These are phyloP conservation scores for Hydroisotoma schaefferi DNA, from an alignment of 2,888 invertebrate species.

Conservation along the genomic window DNA sequence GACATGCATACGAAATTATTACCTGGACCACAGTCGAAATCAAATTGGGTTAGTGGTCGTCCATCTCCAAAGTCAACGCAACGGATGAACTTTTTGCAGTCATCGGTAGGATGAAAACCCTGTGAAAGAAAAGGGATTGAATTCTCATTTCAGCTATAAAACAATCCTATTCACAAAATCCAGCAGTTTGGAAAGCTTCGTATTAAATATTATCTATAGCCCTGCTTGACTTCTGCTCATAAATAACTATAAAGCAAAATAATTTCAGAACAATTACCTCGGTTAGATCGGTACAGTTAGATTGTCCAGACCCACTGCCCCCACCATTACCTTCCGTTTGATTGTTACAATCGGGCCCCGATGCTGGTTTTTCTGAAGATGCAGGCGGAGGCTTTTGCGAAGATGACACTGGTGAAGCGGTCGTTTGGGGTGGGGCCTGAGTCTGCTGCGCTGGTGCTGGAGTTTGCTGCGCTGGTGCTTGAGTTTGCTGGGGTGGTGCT, in stretches of 20 bases:
- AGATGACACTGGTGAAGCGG: not conserved
- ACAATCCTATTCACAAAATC: too few relatives aligned
- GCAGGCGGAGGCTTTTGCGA: conserved; percentile 9
- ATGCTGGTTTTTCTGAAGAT: conserved; percentile 4
- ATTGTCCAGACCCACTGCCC: not conserved
- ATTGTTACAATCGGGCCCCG: conserved; percentile 11
- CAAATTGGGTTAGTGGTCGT: conserved; percentile 22
- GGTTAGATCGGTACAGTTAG: not conserved
- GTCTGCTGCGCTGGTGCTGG: not conserved
- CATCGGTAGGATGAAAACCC: conserved; percentile 30
- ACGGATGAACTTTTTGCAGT: conserved; percentile 35
- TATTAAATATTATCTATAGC: too few relatives aligned
- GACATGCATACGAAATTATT: too few relatives aligned
- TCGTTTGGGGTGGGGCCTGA: conserved; percentile 11
- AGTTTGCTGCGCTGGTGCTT: conserved; percentile 1
- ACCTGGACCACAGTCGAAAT: conserved; percentile 38
- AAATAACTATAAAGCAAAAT: too few relatives aligned
- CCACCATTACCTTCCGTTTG: conserved; percentile 1
- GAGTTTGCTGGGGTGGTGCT: not conserved
- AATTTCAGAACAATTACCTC: not conserved
- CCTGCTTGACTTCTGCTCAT: too few relatives aligned
- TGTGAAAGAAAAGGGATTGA: conserved; percentile 1
- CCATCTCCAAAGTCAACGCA: conserved; percentile 28
- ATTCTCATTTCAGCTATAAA: too few relatives aligned
- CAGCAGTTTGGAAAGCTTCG: too few relatives aligned